Conservation (phyloP, 2,888 invertebrate species). For the Acrobasis repandana region DNA sequence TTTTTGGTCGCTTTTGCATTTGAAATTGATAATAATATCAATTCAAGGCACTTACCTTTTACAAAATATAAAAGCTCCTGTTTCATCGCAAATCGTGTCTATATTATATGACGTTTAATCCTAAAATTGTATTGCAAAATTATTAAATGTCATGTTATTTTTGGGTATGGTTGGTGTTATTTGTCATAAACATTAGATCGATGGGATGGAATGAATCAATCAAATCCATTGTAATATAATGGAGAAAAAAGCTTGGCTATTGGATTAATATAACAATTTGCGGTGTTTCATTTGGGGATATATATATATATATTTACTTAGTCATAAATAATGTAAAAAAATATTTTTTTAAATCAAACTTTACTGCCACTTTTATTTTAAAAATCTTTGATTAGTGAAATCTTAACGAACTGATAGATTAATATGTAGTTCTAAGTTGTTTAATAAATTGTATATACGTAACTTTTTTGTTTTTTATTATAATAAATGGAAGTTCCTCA, state of each 20-base stretch:
- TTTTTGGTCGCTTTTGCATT: no score
- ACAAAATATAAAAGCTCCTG: not conserved
- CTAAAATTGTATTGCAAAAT: not conserved
- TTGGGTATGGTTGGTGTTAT: not conserved
- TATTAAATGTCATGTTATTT: not conserved
- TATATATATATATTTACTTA: no score
- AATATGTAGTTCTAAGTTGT: constrained; percentile 61
- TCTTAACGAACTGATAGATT: constrained; percentile 79
- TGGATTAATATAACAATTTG: constrained; percentile 2
- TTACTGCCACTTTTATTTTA: constrained; percentile 20
- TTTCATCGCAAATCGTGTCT: not conserved
- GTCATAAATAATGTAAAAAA: not conserved
- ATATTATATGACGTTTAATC: no score
- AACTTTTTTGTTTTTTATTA: constrained; percentile 32
- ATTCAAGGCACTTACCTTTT: not conserved
- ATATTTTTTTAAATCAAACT: not conserved
- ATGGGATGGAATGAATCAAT: not conserved
- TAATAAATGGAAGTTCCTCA: no score
- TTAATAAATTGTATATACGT: constrained; percentile 66
- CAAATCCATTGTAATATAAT: not conserved
- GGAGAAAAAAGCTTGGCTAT: not conserved
- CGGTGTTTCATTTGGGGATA: not conserved
- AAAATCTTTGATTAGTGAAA: constrained; percentile 44
- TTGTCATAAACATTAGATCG: not conserved
- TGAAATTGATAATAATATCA: not conserved